phyloP scores from a whole-genome alignment of 2,888 invertebrate species.

The Ashinkailepas kermadecensis region DNA sequence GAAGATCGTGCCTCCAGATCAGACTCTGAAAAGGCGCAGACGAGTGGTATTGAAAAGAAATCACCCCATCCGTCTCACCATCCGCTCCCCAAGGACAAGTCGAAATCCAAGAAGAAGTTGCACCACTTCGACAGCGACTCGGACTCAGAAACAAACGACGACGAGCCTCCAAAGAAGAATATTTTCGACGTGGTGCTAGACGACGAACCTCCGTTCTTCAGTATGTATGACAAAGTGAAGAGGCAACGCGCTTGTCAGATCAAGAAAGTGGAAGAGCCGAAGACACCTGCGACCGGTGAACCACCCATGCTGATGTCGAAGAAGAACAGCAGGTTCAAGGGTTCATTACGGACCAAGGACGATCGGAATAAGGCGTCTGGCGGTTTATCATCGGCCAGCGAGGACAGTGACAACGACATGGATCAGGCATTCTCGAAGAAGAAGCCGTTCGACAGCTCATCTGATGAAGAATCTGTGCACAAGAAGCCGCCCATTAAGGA shows the following conservation, averaged over 20 bases:
- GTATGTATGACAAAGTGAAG: conserved; percentile 82
- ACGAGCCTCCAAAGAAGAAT: conserved; percentile 44
- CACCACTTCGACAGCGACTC: conserved; percentile 32
- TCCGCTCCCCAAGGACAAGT: conserved; percentile 36
- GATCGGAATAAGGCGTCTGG: neutral
- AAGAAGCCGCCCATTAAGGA: conserved; percentile 34
- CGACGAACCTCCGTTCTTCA: conserved; percentile 82
- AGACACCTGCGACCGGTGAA: neutral
- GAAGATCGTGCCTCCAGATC: conserved; percentile 33
- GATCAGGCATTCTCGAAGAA: neutral
- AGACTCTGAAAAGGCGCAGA: conserved; percentile 21
- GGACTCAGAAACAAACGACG: conserved; percentile 19
- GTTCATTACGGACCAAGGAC: neutral
- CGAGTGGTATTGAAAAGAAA: neutral
- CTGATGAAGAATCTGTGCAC: conserved; percentile 34
- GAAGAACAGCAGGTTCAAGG: neutral
- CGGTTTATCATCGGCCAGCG: neutral
- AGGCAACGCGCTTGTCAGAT: conserved; percentile 13
- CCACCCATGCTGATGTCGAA: neutral
- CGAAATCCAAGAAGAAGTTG: conserved; percentile 35
- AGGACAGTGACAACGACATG: neutral
- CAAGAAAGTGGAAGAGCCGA: conserved; percentile 9
- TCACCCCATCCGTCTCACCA: neutral
- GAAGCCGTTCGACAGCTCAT: conserved; percentile 22
- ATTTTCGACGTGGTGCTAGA: conserved; percentile 70